phyloP scores from a whole-genome alignment of 1,140 invertebrate genomes.

The Nilaparvata lugens region DNA sequence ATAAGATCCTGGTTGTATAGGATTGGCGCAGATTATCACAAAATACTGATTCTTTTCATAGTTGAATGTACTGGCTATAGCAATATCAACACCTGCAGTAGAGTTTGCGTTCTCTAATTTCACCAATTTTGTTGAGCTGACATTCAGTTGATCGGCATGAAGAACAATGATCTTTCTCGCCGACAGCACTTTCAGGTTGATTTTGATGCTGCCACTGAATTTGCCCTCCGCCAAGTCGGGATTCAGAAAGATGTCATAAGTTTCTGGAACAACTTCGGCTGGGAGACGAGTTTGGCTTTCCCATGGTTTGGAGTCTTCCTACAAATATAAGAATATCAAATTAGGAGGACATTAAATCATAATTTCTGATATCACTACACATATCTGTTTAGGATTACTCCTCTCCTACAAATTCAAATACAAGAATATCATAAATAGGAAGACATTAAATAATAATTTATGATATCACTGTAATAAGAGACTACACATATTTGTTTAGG shows the following conservation, averaged over 20 bases:
- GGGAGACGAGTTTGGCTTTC: neutral
- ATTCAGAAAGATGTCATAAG: neutral
- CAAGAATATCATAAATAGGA: too few relatives aligned
- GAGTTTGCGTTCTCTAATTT: neutral
- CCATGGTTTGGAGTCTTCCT: neutral
- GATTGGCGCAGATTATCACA: conserved; percentile 44
- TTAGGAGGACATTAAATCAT: too few relatives aligned
- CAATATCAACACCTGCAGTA: neutral
- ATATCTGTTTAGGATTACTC: too few relatives aligned
- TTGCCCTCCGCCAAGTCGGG: neutral
- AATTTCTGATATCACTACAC: too few relatives aligned
- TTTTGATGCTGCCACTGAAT: neutral
- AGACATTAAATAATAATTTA: too few relatives aligned
- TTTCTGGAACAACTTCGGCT: neutral
- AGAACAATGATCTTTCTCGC: neutral
- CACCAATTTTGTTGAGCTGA: neutral
- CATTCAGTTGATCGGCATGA: neutral
- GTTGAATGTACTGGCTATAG: conserved; percentile 34
- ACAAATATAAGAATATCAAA: too few relatives aligned
- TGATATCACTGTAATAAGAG: too few relatives aligned
- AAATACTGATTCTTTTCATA: conserved; percentile 54
- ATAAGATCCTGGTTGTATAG: conserved; percentile 49
- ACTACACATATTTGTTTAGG: too few relatives aligned
- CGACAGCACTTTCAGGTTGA: neutral
- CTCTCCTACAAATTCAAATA: too few relatives aligned